Conservation (phyloP, 2,888 invertebrate genomes). For the Carcina quercana region DNA sequence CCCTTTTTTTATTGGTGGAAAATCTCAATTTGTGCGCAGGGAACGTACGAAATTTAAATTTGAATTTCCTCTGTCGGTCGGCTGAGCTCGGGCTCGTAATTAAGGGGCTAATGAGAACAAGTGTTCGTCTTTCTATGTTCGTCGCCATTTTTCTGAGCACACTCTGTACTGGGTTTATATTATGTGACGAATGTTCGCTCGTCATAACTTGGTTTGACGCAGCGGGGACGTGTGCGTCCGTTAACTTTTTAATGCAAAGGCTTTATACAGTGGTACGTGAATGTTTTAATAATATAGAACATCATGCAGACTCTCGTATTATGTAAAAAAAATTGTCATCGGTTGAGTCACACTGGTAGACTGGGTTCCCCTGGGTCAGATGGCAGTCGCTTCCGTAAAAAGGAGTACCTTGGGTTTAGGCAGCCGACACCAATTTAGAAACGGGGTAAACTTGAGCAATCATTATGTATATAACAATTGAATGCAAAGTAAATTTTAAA, state of each 20-base stretch:
- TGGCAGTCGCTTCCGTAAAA: too few species aligned
- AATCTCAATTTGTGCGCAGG: slow-evolving; percentile 58
- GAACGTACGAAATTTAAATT: slow-evolving; percentile 61
- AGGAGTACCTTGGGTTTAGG: neutral
- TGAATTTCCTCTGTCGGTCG: slow-evolving; percentile 55
- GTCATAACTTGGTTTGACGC: slow-evolving; percentile 23
- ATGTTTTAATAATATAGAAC: too few species aligned
- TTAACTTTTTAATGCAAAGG: slow-evolving; percentile 28
- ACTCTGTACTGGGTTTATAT: slow-evolving; percentile 46
- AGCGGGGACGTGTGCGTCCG: slow-evolving; percentile 20
- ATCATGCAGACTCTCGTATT: too few species aligned
- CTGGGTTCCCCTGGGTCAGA: too few species aligned
- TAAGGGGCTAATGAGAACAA: slow-evolving; percentile 65
- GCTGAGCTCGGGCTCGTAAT: slow-evolving; percentile 42
- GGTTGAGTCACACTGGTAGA: too few species aligned
- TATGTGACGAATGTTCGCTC: slow-evolving; percentile 43
- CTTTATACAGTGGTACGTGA: slow-evolving; percentile 2
- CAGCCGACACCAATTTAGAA: neutral
- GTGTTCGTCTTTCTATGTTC: slow-evolving; percentile 36
- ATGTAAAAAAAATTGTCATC: too few species aligned
- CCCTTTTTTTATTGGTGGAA: slow-evolving; percentile 60
- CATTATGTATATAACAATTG: too few species aligned
- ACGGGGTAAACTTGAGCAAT: too few species aligned
- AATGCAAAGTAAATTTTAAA: too few species aligned
- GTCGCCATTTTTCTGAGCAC: slow-evolving; percentile 38